Evolutionary conservation across 2,888 invertebrate species (phyloP).

Genomic region (Branchellion lobata): DNA sequence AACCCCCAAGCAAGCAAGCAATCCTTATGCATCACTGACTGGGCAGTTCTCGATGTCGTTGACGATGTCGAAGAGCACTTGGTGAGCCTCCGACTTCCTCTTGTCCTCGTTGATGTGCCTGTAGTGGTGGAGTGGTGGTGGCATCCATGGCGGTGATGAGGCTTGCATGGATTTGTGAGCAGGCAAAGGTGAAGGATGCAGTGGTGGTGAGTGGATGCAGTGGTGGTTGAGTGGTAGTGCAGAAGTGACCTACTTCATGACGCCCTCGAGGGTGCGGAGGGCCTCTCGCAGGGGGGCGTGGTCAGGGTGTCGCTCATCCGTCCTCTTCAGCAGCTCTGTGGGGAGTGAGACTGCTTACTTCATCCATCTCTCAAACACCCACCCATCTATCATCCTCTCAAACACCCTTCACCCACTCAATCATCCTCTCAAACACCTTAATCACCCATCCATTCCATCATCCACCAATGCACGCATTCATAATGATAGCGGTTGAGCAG

Average conservation of each 20-base stretch:
- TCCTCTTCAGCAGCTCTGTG: conserved; percentile 87
- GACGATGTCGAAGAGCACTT: conserved; percentile 93
- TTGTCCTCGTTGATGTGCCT: conserved; percentile 94
- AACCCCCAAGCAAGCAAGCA: neutral
- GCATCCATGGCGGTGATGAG: too few species aligned
- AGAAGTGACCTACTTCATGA: conserved; percentile 75
- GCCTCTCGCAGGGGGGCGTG: conserved; percentile 80
- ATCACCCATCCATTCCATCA: too few species aligned
- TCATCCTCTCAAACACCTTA: too few species aligned
- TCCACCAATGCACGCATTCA: too few species aligned
- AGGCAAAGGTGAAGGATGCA: neutral
- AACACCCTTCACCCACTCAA: too few species aligned
- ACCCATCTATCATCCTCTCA: too few species aligned
- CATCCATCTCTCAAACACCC: too few species aligned
- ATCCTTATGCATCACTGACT: conserved; percentile 66
- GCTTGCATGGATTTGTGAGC: neutral
- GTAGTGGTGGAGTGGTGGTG: too few species aligned
- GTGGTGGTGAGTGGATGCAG: too few species aligned
- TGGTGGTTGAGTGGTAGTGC: too few species aligned
- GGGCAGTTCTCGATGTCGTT: conserved; percentile 98
- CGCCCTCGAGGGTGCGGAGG: conserved; percentile 82
- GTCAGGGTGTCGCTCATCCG: conserved; percentile 83
- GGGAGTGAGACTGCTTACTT: too few species aligned
- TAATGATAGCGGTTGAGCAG: too few species aligned
- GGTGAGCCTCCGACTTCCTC: conserved; percentile 88